Conservation (phyloP, 2,888 invertebrate genomes). For the Keiferia lycopersicella region DNA sequence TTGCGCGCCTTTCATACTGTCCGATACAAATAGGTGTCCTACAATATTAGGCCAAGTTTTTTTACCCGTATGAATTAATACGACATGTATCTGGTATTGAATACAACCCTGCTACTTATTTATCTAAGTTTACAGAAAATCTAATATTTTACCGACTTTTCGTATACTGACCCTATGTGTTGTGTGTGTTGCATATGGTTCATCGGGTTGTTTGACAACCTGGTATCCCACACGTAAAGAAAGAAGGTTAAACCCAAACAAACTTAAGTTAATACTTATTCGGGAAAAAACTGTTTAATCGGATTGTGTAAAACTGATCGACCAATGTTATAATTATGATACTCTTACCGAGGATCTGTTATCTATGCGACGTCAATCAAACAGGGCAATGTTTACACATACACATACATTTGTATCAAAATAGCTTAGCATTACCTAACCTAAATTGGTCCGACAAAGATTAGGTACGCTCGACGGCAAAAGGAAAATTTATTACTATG, state of each 20-base stretch:
- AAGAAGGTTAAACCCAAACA: no score
- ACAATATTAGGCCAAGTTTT: background rate
- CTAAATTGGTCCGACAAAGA: constrained; percentile 15
- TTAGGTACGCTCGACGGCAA: background rate
- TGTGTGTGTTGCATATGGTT: no score
- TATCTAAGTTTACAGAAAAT: no score
- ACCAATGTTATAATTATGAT: background rate
- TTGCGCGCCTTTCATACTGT: background rate
- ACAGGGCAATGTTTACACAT: background rate
- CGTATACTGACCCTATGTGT: no score
- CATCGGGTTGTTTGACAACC: no score
- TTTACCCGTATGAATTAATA: no score
- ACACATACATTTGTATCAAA: no score
- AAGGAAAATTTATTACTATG: background rate
- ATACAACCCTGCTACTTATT: background rate
- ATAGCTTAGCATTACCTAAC: no score
- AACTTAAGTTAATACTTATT: no score
- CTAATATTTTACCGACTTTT: no score
- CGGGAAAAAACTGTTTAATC: background rate
- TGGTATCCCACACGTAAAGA: no score
- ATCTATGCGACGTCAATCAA: background rate
- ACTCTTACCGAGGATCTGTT: background rate
- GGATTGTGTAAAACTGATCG: background rate
- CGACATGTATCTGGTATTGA: no score
- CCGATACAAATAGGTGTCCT: background rate